Conservation (phyloP, 2,113 vertebrate genomes). For the Heptranchias perlo region DNA sequence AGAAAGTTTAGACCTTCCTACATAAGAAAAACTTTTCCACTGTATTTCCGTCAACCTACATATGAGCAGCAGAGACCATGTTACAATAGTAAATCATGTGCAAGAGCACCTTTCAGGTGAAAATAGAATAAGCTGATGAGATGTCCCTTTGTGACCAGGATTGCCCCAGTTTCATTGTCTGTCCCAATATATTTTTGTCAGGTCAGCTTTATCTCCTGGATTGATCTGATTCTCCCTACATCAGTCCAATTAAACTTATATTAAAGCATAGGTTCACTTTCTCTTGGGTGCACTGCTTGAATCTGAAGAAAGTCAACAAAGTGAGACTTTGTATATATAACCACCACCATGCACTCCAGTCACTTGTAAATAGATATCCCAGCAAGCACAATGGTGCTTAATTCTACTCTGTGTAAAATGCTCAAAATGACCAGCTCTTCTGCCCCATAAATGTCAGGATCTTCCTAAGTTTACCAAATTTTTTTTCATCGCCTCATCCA, state of each 20-base stretch:
- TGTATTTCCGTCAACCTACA: slow-evolving; percentile 6
- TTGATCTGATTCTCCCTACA: neutral
- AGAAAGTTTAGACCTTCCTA: neutral
- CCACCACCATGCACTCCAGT: neutral
- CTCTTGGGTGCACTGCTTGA: neutral
- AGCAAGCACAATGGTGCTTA: too few relatives aligned
- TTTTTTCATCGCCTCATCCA: too few relatives aligned
- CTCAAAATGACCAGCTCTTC: neutral
- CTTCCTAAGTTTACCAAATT: neutral
- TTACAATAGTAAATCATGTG: neutral
- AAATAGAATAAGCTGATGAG: neutral
- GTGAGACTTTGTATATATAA: too few relatives aligned
- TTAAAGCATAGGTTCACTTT: neutral
- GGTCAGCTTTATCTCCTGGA: neutral
- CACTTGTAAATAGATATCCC: neutral
- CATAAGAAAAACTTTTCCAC: neutral
- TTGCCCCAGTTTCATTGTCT: slow-evolving; percentile 1
- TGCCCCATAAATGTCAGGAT: neutral
- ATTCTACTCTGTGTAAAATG: neutral
- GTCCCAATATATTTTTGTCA: neutral
- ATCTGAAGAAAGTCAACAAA: neutral
- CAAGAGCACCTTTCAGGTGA: neutral
- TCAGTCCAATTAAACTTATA: neutral
- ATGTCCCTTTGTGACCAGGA: slow-evolving; percentile 9
- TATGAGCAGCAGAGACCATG: neutral